Base-by-base conservation (phyloP, 2,888 invertebrate genomes). In the Ditula angustiorana region DNA sequence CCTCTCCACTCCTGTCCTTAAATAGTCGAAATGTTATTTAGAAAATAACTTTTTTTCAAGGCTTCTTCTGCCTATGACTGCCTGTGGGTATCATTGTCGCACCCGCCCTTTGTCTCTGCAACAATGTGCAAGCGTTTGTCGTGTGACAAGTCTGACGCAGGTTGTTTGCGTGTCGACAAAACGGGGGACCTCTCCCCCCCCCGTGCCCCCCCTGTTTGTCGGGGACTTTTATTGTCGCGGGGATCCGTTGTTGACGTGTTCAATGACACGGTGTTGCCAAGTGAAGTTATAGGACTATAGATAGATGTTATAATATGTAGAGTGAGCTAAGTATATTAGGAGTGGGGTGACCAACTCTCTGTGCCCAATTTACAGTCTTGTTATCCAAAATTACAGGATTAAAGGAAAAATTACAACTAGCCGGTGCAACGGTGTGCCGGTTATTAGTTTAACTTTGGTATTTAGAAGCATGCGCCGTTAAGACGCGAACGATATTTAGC, bases 71-170 rank as follows among this genome's bases (percentile, higher is more conserved):
- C 41, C 19, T 60, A 49, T 30, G 28, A 44, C 28, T 30, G 41
- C 21, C 13, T 41, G 50, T 44, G 23, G 19, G 19, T 41, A 41
- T 8, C 41, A 19, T 41, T 41, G 41, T 26, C 53, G 35, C 28
- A 16, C 16, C 13, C 11, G 49, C 37, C 56, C 56, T 57, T 62
- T 62, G 62, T 57, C 30, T 23, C 19, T 16, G 7, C 23, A 37
- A 37, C 56, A 50, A 49, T 56, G 28, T 50, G 30, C 16, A 5
- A 28, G 49, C 61, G 37, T 57, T 62, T 62, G 49, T 62, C 62
- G 35, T 37, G 37, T 49, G 26, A 21, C 21, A 11, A 21, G 44
- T 11, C 41, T 44, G 52, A 55, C 55, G 37, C 33, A 21, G 53
- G 30, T 33, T 55, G 53, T 26, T 26, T 47, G 28, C 21, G 37